Evolutionary conservation across 2,888 invertebrate genomes (phyloP).

Genomic region (Heterodera filipjevi): DNA sequence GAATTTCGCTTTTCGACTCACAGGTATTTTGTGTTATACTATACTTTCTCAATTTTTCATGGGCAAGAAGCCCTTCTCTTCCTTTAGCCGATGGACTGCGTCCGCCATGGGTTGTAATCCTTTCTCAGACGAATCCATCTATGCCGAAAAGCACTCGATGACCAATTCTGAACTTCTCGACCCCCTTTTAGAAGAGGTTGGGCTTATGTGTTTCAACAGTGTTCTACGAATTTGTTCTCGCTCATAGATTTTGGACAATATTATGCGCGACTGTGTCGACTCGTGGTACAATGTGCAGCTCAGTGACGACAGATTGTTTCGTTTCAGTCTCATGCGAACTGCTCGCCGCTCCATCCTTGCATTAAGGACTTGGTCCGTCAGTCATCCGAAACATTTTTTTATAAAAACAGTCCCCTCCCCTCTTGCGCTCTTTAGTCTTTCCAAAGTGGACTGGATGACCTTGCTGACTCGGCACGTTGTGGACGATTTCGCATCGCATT

Average conservation of each 20-base stretch:
- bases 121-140: conserved; percentile 31
- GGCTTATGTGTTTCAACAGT: conserved; percentile 29
- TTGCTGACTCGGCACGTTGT: conserved; percentile 83
- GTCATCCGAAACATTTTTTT: not conserved
- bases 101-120: not conserved
- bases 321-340: conserved; percentile 53
- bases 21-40: not conserved
- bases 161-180: conserved; percentile 40
- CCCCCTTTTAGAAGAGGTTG: conserved; percentile 43
- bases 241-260: conserved; percentile 47
- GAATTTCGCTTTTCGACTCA: not conserved
- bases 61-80: too few relatives aligned
- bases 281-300: conserved; percentile 59
- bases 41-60: too few relatives aligned
- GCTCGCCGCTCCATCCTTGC: conserved; percentile 54
- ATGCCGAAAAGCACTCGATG: conserved; percentile 44
- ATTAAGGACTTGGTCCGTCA: conserved; percentile 51
- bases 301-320: conserved; percentile 54
- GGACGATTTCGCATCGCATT: conserved; percentile 86
- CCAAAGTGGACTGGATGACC: conserved; percentile 83
- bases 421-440: conserved; percentile 49
- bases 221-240: too few relatives aligned
- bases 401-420: too few relatives aligned
- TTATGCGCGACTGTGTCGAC: conserved; percentile 62
- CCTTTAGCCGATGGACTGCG: not conserved